Percentiles rank a stretch among this genome's conserved stretches.
Conservation (phyloP, 1,140 invertebrate genomes). For the Procambarus clarkii region DNA sequence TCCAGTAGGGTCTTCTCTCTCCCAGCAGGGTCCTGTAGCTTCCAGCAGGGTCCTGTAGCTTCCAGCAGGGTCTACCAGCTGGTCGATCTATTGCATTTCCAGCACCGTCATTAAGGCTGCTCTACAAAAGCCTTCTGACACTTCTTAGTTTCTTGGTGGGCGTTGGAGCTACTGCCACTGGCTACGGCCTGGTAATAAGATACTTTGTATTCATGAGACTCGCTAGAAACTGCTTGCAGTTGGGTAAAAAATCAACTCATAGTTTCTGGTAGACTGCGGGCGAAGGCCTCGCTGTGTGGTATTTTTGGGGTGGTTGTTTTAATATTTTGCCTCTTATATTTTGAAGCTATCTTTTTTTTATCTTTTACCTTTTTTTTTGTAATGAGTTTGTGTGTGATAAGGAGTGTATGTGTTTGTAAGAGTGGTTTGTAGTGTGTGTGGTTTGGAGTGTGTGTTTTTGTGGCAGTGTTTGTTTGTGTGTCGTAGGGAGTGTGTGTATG, state of each 20-base stretch:
- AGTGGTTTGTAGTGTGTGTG: not conserved
- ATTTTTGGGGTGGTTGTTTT: not conserved
- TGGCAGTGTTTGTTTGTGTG: not conserved
- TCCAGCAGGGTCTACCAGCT: too few species aligned
- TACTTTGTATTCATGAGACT: not conserved
- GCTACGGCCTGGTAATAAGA: not conserved
- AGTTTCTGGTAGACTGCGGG: not conserved
- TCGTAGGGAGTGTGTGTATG: not conserved
- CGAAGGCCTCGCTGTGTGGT: not conserved
- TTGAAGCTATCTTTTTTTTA: not conserved
- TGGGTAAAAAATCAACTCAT: not conserved
- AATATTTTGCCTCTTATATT: not conserved
- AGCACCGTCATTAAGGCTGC: not conserved
- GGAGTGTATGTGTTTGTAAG: not conserved
- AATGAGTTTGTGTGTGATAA: not conserved
- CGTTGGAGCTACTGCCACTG: not conserved
- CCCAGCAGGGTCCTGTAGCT: too few species aligned
- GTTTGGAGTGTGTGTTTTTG: not conserved
- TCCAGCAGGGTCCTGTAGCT: too few species aligned
- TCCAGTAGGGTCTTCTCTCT: too few species aligned
- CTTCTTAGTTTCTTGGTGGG: not conserved
- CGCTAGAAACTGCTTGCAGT: not conserved
- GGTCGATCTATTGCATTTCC: not conserved
- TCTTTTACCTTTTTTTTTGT: not conserved
- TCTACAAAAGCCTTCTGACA: not conserved